A percentile compares a stretch with the other conserved stretches of the same genome.
Evolutionary conservation across 2,797 vertebrate genomes (phyloP).

Genomic region (Champsocephalus gunnari): DNA sequence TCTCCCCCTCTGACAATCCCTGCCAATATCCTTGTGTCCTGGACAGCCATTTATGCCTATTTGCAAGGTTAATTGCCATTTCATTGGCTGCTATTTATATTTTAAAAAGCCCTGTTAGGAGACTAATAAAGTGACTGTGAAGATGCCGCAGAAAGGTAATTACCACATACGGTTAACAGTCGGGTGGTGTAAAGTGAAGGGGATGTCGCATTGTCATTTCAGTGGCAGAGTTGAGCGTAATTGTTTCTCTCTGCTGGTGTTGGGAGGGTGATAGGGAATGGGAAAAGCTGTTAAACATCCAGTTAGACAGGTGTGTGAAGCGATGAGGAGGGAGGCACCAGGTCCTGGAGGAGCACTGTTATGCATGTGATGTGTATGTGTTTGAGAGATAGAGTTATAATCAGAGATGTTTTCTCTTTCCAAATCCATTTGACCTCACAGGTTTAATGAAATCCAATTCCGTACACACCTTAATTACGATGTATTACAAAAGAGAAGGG

Average conservation of each 20-base stretch:
- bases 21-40: conserved; percentile 76
- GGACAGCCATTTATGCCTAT: conserved; percentile 83
- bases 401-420: not conserved
- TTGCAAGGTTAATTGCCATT: conserved; percentile 87
- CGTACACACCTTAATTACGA: not conserved
- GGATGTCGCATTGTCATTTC: conserved; percentile 77
- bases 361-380: conserved; percentile 30
- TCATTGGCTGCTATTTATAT: conserved; percentile 84
- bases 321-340: conserved; percentile 40
- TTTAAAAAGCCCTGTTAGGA: conserved; percentile 80
- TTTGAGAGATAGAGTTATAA: not conserved
- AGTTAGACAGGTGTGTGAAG: conserved; percentile 70
- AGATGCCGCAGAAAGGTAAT: conserved; percentile 82
- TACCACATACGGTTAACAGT: conserved; percentile 82
- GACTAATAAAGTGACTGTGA: conserved; percentile 84
- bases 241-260: conserved; percentile 71
- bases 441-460: conserved; percentile 17
- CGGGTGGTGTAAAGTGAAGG: conserved; percentile 70
- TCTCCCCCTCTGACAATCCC: conserved; percentile 52
- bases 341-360: conserved; percentile 35
- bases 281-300: conserved; percentile 66
- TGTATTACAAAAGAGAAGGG: not conserved
- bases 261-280: conserved; percentile 64
- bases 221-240: conserved; percentile 71
- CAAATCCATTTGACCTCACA: conserved; percentile 21